Evolutionary conservation across 2,888 invertebrate species (phyloP).

Genomic region (Lepidocyrtoides sp.): DNA sequence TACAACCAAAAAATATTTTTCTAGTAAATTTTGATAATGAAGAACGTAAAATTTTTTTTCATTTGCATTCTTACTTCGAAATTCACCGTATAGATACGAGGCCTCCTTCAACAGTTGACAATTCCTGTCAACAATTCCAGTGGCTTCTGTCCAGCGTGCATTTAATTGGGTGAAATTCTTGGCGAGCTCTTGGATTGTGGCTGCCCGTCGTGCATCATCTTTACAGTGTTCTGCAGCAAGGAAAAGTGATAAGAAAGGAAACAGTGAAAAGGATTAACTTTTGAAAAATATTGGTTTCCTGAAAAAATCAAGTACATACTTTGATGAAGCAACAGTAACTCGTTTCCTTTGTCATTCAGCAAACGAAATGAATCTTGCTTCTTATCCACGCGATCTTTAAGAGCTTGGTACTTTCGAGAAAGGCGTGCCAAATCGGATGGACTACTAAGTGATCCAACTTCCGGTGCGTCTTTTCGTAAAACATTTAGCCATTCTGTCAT

Average conservation of each 20-base stretch:
- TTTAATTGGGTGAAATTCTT: conserved; percentile 90
- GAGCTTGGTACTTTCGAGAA: conserved; percentile 90
- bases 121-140: conserved; percentile 91
- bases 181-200: conserved; percentile 89
- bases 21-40: too few relatives aligned
- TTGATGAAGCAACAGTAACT: conserved; percentile 85
- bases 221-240: conserved; percentile 78
- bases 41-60: too few relatives aligned
- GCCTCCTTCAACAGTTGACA: conserved; percentile 90
- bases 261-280: background rate
- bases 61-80: conserved; percentile 87
- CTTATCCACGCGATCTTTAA: conserved; percentile 92
- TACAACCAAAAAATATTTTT: background rate
- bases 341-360: conserved; percentile 90
- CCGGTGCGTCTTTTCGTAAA: conserved; percentile 90
- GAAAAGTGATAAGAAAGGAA: background rate
- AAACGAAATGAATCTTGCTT: conserved; percentile 90
- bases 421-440: conserved; percentile 91
- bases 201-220: conserved; percentile 80
- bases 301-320: conserved; percentile 75
- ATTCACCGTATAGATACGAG: conserved; percentile 92
- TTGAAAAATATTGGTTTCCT: too few relatives aligned
- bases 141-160: conserved; percentile 91
- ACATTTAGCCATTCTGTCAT: conserved; percentile 90
- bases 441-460: conserved; percentile 86